Conservation (phyloP, 2,797 vertebrate species). For the Sebastes cheni region DNA sequence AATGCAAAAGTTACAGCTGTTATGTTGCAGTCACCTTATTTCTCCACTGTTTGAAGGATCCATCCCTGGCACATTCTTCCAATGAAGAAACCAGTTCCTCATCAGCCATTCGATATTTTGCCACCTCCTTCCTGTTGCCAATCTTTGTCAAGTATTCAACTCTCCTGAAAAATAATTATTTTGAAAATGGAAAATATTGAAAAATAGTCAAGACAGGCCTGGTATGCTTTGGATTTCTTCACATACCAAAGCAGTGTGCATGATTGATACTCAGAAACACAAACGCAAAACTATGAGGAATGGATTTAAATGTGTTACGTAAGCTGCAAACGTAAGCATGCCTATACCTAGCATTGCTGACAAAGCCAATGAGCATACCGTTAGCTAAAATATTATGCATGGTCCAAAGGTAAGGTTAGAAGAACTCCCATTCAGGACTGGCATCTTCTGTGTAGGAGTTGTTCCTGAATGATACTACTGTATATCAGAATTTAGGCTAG, state of each 20-base stretch:
- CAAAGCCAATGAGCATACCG: no score
- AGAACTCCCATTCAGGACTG: no score
- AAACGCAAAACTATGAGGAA: no score
- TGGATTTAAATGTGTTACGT: no score
- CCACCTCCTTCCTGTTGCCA: slow-evolving; percentile 35
- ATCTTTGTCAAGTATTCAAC: slow-evolving; percentile 52
- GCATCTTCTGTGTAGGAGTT: no score
- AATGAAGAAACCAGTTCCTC: rapidly evolving
- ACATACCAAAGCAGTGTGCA: neutral
- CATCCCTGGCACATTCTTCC: neutral
- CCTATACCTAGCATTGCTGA: no score
- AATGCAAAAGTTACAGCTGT: neutral
- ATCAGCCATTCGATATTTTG: slow-evolving; percentile 24
- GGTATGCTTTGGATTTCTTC: neutral
- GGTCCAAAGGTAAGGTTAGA: no score
- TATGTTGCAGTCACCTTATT: neutral
- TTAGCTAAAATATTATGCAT: no score
- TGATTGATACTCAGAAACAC: neutral
- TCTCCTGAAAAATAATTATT: slow-evolving; percentile 27
- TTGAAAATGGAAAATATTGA: no score
- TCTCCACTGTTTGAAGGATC: neutral
- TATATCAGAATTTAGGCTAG: no score
- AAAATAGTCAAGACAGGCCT: neutral
- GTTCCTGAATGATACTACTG: no score
- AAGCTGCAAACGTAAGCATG: no score